Conservation (phyloP, 2,888 invertebrate genomes). For the Pristionchus exspectatus region DNA sequence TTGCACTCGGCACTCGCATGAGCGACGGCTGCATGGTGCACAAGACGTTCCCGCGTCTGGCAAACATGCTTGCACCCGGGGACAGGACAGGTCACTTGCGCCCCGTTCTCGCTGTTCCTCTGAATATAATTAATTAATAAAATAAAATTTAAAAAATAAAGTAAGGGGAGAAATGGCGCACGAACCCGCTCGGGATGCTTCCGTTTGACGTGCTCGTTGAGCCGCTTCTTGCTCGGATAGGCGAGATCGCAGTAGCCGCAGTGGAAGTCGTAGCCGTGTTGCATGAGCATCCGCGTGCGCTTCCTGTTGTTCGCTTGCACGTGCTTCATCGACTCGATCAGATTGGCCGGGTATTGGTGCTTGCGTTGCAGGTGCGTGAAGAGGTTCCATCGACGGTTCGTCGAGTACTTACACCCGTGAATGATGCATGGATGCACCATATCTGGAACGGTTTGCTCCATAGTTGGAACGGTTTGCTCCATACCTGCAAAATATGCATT, state of each 20-base stretch:
- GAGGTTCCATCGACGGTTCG: slow-evolving; percentile 35
- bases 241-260: not conserved
- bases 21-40: not conserved
- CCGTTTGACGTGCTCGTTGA: slow-evolving; percentile 36
- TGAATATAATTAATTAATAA: not conserved
- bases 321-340: slow-evolving; percentile 37
- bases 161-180: not conserved
- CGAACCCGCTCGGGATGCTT: slow-evolving; percentile 9
- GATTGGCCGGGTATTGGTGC: slow-evolving; percentile 12
- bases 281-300: not conserved
- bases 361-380: not conserved
- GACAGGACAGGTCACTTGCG: not conserved
- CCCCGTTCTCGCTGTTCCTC: not conserved
- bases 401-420: not conserved
- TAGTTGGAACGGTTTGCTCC: not conserved
- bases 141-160: not conserved
- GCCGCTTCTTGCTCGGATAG: slow-evolving; percentile 15
- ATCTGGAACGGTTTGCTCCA: not conserved
- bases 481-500: not conserved
- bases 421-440: not conserved
- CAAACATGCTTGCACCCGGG: not conserved
- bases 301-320: not conserved
- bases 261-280: not conserved
- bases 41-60: not conserved
- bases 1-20: not conserved